These are phyloP conservation scores for Neolamprologus hecqui DNA, from an alignment of 2,113 vertebrate species.

Conservation along the genomic window DNA sequence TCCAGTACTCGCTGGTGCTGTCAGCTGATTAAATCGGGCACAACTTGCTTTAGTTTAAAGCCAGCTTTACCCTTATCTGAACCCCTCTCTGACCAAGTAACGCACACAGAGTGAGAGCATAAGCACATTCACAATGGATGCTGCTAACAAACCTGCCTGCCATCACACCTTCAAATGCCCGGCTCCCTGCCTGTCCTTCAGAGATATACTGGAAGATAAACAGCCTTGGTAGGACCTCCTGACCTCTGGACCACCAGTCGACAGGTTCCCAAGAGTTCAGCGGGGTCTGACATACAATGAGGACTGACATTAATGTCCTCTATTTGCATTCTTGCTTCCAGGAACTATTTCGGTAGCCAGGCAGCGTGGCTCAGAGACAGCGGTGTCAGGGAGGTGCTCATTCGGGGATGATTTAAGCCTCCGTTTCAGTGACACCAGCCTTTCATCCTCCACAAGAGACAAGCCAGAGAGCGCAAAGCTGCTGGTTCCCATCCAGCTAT, in stretches of 20 bases:
- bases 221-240: not conserved
- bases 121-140: not conserved
- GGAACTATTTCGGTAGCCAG: slow-evolving; percentile 29
- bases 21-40: not conserved
- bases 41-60: not conserved
- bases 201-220: slow-evolving; percentile 29
- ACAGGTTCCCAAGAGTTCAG: slow-evolving; percentile 25
- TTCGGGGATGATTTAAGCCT: slow-evolving; percentile 45
- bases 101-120: not conserved
- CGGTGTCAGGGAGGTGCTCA: slow-evolving; percentile 1
- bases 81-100: not conserved
- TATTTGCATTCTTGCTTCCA: slow-evolving; percentile 47
- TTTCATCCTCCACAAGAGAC: slow-evolving; percentile 19
- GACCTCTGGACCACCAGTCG: slow-evolving; percentile 27
- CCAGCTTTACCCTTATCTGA: not conserved
- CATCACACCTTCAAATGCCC: not conserved
- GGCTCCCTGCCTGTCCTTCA: not conserved
- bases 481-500: not conserved
- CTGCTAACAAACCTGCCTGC: not conserved
- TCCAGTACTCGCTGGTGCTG: not conserved
- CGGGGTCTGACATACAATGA: slow-evolving; percentile 1
- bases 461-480: not conserved
- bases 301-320: slow-evolving; percentile 25
- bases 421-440: slow-evolving; percentile 23
- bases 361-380: slow-evolving; percentile 12